These are phyloP conservation scores for Eira barbara DNA, from an alignment of 2,113 vertebrate species.

Conservation along the genomic window DNA sequence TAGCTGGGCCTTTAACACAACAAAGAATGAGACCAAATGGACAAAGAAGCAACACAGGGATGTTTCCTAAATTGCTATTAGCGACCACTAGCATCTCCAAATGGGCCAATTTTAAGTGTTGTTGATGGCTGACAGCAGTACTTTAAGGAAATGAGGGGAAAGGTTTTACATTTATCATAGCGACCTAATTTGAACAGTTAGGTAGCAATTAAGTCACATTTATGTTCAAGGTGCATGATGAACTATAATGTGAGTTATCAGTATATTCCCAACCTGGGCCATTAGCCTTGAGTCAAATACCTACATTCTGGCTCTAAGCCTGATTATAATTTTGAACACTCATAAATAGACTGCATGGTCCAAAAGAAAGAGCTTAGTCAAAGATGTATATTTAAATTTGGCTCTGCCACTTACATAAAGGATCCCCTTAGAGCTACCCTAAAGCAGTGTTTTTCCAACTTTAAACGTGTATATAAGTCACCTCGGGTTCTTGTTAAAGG, in stretches of 20 bases:
- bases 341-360: not conserved
- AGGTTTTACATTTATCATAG: conserved; percentile 48
- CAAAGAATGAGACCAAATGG: not conserved
- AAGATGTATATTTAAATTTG: conserved; percentile 11
- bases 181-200: conserved; percentile 45
- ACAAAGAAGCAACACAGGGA: not conserved
- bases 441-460: conserved; percentile 19
- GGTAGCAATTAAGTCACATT: conserved; percentile 51
- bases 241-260: conserved; percentile 5
- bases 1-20: not conserved
- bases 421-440: not conserved
- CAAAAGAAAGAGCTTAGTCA: not conserved
- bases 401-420: conserved; percentile 1
- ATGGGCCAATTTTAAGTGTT: not conserved
- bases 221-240: not conserved
- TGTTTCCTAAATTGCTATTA: not conserved
- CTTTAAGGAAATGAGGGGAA: conserved; percentile 33
- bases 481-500: not conserved
- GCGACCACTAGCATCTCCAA: not conserved
- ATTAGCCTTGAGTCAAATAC: conserved; percentile 45
- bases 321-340: not conserved
- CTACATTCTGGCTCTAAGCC: not conserved
- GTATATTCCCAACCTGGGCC: not conserved
- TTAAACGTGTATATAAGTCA: not conserved
- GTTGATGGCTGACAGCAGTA: not conserved